Evolutionary conservation across 1,140 invertebrate genomes (phyloP).

Genomic region (Drosophila willistoni): DNA sequence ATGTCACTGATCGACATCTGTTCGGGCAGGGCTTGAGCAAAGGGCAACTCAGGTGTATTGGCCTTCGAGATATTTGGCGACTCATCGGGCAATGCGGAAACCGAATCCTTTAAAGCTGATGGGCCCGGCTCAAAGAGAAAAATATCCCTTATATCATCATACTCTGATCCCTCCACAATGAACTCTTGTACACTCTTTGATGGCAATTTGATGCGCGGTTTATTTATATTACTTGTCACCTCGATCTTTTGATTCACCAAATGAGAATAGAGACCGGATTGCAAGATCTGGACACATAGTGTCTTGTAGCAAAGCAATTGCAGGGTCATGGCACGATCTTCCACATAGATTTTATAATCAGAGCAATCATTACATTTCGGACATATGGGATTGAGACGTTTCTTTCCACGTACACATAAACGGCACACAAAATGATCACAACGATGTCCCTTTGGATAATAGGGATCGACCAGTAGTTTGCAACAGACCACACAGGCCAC

Average conservation of each 20-base stretch:
- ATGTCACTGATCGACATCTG: constrained; percentile 53
- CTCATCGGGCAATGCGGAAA: constrained; percentile 52
- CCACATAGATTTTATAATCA: constrained; percentile 87
- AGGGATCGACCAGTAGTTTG: constrained; percentile 91
- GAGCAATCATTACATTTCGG: constrained; percentile 93
- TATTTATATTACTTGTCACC: not conserved
- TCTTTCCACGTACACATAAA: constrained; percentile 92
- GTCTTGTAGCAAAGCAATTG: constrained; percentile 94
- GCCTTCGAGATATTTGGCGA: constrained; percentile 69
- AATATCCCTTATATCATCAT: constrained; percentile 90
- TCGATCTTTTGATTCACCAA: constrained; percentile 33
- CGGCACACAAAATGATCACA: constrained; percentile 95
- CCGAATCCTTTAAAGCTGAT: constrained; percentile 18
- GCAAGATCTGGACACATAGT: constrained; percentile 91
- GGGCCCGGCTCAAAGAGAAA: constrained; percentile 60
- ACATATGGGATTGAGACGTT: constrained; percentile 92
- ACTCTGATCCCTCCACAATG: constrained; percentile 90
- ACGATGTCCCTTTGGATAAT: constrained; percentile 89
- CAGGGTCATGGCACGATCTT: constrained; percentile 92
- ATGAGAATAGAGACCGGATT: constrained; percentile 86
- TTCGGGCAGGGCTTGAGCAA: constrained; percentile 53
- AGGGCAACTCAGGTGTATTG: constrained; percentile 61
- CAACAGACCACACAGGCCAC: constrained; percentile 95
- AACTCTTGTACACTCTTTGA: constrained; percentile 88
- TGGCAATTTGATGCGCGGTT: constrained; percentile 75